Evolutionary conservation across 2,888 invertebrate species (phyloP), one percentile per base, ranked within the genome.

Genomic region (Saturnia japonica): DNA sequence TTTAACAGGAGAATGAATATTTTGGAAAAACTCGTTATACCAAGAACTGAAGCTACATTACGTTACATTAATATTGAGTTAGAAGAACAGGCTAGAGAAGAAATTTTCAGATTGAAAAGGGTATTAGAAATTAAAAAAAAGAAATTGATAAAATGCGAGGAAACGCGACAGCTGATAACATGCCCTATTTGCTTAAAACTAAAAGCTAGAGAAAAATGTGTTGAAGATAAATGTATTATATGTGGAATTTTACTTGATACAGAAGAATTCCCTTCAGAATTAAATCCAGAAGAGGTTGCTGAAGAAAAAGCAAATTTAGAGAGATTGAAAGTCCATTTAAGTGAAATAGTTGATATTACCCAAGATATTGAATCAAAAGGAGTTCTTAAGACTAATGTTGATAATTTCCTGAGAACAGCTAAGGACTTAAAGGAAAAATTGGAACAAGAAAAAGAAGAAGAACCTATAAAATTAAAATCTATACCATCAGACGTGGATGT

Each of bases 1-100:
- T 76, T 81, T 72, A 68, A 77, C 83, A 87, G 86, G 82, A 82
- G 79, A 78, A 74, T 74, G 74, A 85, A 86, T 72, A 82, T 86
- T 43, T 75, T 88, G 68, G 74, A 72, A 19, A 85, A 81, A 76
- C 74, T 84, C n/a, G 79, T 86, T 7, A 79, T 85, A 70, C 86
- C 86, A 9, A 82, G 77, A 76, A 80, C 81, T 6, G 71, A 74
- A 40, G 74, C 75, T 1, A 84, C 82, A 0, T 77, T 84, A 45
- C 69, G 57, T 9, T 87, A 86, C 54, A 85, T 86, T 57, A 60
- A 75, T 14, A 71, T 74, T 19, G 81, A 82, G 72, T 51, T 87
- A 25, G 84, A 86, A 72, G 86, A 87, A 71, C 67, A 75, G 8
- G 82, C 75, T 0, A 80, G 86, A 75, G 85, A 86, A 64, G 82